These are phyloP conservation scores for Hirudo medicinalis DNA, from an alignment of 1,140 invertebrate species.

Conservation along the genomic window DNA sequence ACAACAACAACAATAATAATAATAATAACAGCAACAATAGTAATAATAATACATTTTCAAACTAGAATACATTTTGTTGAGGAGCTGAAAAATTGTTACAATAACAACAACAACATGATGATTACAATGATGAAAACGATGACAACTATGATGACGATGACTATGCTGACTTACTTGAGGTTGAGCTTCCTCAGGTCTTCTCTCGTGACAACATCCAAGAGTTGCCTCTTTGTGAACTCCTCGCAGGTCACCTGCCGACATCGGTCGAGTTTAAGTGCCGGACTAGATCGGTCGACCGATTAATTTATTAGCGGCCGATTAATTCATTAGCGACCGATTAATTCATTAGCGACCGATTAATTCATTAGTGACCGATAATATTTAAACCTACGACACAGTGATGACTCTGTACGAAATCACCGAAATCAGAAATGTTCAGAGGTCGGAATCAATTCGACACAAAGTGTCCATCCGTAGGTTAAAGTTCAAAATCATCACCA, in stretches of 20 bases:
- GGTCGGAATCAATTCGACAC: no score
- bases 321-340: no score
- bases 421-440: not conserved
- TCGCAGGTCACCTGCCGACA: constrained; percentile 52
- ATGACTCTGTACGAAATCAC: no score
- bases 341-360: not conserved
- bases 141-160: not conserved
- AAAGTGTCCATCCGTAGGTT: not conserved
- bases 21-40: not conserved
- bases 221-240: constrained; percentile 63
- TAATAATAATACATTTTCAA: not conserved
- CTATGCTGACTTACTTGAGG: constrained; percentile 48
- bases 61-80: not conserved
- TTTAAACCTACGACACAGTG: no score
- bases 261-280: no score
- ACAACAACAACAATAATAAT: not conserved
- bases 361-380: no score
- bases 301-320: no score
- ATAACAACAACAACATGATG: not conserved
- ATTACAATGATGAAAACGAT: not conserved
- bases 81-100: not conserved
- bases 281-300: no score
- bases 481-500: not conserved
- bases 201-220: constrained; percentile 57
- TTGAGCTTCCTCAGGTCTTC: constrained; percentile 61